phyloP scores from a whole-genome alignment of 2,113 vertebrate genomes.

The Epinephelus fuscoguttatus region DNA sequence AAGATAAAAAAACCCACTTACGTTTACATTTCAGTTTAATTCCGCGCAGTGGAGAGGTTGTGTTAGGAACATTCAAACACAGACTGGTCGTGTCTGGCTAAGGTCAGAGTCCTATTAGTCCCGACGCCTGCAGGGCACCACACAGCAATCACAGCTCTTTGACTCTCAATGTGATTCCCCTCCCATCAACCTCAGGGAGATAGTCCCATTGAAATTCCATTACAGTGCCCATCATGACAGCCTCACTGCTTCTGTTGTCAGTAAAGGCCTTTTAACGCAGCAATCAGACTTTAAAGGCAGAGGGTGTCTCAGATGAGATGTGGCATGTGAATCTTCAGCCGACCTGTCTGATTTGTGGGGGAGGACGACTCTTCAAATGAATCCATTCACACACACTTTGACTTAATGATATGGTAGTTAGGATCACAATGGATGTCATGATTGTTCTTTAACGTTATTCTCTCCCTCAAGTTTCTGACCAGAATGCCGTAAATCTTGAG shows the following conservation, averaged over 20 bases:
- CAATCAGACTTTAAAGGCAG: conserved; percentile 67
- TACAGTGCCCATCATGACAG: conserved; percentile 71
- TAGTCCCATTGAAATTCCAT: conserved; percentile 83
- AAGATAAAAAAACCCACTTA: background rate
- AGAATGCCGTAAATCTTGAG: conserved; percentile 3
- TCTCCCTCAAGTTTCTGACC: conserved; percentile 14
- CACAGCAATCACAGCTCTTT: conserved; percentile 74
- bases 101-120: conserved; percentile 69
- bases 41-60: conserved; percentile 15
- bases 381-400: conserved; percentile 47
- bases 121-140: conserved; percentile 54
- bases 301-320: conserved; percentile 60
- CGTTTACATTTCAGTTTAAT: conserved; percentile 25
- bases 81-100: conserved; percentile 17
- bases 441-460: conserved; percentile 32
- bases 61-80: conserved; percentile 26
- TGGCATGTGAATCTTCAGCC: conserved; percentile 52
- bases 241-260: conserved; percentile 69
- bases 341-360: conserved; percentile 57
- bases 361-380: conserved; percentile 37
- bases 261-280: conserved; percentile 75
- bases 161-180: conserved; percentile 71
- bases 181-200: conserved; percentile 74
- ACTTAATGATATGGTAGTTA: conserved; percentile 53
- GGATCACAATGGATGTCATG: conserved; percentile 23